Conservation (phyloP, 2,888 invertebrate species). For the Diogma glabrata region DNA sequence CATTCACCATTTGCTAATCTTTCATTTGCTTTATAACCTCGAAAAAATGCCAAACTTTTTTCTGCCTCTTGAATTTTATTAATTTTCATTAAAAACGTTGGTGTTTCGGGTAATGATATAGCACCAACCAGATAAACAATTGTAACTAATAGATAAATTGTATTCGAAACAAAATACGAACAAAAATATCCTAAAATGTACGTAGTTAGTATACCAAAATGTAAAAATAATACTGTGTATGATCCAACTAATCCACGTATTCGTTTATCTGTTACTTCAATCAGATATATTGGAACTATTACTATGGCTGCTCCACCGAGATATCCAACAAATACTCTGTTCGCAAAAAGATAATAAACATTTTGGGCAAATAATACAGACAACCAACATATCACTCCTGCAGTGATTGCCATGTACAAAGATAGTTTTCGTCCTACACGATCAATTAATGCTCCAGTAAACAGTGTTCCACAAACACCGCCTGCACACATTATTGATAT, state of each 20-base stretch:
- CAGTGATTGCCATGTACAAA: slow-evolving; percentile 25
- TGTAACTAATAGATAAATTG: slow-evolving; percentile 23
- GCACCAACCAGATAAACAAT: slow-evolving; percentile 27
- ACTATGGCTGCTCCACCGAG: slow-evolving; percentile 28
- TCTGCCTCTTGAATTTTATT: slow-evolving; percentile 11
- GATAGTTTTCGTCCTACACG: slow-evolving; percentile 27
- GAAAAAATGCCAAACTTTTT: not conserved
- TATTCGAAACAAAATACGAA: slow-evolving; percentile 25
- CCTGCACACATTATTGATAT: slow-evolving; percentile 30
- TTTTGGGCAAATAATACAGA: slow-evolving; percentile 26
- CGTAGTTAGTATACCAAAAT: slow-evolving; percentile 28
- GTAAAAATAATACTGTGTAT: slow-evolving; percentile 28
- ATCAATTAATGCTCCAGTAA: slow-evolving; percentile 30
- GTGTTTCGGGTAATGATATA: slow-evolving; percentile 32
- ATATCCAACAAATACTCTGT: slow-evolving; percentile 27
- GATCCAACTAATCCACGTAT: slow-evolving; percentile 34
- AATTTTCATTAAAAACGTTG: slow-evolving; percentile 26
- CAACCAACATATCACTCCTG: slow-evolving; percentile 17
- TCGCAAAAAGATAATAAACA: slow-evolving; percentile 24
- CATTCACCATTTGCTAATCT: not conserved
- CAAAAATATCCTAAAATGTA: slow-evolving; percentile 29
- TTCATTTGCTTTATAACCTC: not conserved
- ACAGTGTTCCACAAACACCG: slow-evolving; percentile 28
- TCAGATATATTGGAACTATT: slow-evolving; percentile 29
- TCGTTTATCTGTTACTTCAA: slow-evolving; percentile 31